Evolutionary conservation across 2,888 invertebrate genomes (phyloP).

Genomic region (Andricus quercusramuli): DNA sequence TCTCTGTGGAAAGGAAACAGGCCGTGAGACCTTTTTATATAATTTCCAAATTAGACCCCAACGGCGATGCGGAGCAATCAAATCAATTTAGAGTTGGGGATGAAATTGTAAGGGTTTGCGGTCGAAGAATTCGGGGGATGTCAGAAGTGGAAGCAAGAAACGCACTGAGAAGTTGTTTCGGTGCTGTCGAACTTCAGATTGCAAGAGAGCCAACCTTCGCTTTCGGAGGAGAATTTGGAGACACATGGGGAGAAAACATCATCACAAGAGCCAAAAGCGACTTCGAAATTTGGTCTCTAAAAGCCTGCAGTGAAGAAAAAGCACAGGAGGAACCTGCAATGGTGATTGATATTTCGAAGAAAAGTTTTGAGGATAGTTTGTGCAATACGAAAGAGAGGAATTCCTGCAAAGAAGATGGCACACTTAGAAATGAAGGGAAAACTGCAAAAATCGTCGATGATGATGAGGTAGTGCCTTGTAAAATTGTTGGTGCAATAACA

Average conservation of each 20-base stretch:
- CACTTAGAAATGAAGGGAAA: not conserved
- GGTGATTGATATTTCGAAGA: not conserved
- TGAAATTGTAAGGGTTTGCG: constrained; percentile 81
- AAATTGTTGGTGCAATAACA: constrained; percentile 62
- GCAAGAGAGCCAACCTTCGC: constrained; percentile 69
- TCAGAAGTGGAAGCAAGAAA: constrained; percentile 66
- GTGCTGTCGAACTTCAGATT: constrained; percentile 70
- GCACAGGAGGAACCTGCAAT: not conserved
- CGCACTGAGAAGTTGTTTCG: constrained; percentile 66
- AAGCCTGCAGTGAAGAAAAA: not conserved
- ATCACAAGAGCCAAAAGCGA: constrained; percentile 64
- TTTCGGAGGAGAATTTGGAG: constrained; percentile 65
- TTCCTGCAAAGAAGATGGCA: not conserved
- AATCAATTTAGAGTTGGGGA: constrained; percentile 81
- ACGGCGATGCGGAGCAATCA: constrained; percentile 70
- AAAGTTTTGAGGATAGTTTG: not conserved
- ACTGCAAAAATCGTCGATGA: not conserved
- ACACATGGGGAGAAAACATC: constrained; percentile 68
- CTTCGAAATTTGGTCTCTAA: constrained; percentile 65
- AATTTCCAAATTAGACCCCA: constrained; percentile 66
- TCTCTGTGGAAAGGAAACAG: constrained; percentile 68
- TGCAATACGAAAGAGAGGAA: not conserved
- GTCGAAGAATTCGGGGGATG: constrained; percentile 80
- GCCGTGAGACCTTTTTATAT: constrained; percentile 71
- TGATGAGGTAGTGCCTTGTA: constrained; percentile 49